Conservation (phyloP, 2,797 vertebrate genomes). For the Hippoglossus hippoglossus region DNA sequence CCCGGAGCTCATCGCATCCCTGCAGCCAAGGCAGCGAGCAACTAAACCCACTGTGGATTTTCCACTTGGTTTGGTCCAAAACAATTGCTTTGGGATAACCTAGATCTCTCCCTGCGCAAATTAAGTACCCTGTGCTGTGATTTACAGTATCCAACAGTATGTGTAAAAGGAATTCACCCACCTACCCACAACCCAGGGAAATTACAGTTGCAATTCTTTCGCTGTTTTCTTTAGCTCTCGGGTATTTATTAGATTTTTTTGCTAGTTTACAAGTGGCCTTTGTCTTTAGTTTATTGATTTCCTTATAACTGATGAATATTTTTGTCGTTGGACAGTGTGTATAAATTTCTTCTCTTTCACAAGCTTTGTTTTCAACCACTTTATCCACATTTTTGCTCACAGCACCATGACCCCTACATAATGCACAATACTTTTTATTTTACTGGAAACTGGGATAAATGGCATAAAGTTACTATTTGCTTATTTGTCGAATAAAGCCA, state of each 20-base stretch:
- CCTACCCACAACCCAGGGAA: neutral
- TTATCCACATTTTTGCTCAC: too few relatives aligned
- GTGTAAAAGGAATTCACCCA: slow-evolving; percentile 9
- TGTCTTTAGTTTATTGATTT: neutral
- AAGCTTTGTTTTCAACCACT: too few relatives aligned
- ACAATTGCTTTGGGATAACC: slow-evolving; percentile 83
- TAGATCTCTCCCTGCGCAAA: slow-evolving; percentile 70
- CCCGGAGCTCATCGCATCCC: slow-evolving; percentile 63
- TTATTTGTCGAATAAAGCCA: slow-evolving; percentile 22
- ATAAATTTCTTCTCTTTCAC: too few relatives aligned
- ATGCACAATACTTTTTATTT: neutral
- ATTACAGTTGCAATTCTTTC: neutral
- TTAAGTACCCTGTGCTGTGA: slow-evolving; percentile 61
- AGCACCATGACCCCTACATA: neutral
- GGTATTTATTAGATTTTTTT: neutral
- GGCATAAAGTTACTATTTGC: neutral
- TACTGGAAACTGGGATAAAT: neutral
- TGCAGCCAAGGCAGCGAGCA: slow-evolving; percentile 72
- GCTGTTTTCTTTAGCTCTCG: neutral
- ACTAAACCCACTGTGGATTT: slow-evolving; percentile 76
- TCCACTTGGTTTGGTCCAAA: slow-evolving; percentile 78
- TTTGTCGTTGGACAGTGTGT: neutral
- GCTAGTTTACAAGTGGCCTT: neutral
- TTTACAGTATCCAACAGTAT: slow-evolving; percentile 43
- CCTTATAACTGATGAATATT: neutral